Conservation (phyloP, 92 coral and sea anemone species). For the Phenganax subtilis region DNA sequence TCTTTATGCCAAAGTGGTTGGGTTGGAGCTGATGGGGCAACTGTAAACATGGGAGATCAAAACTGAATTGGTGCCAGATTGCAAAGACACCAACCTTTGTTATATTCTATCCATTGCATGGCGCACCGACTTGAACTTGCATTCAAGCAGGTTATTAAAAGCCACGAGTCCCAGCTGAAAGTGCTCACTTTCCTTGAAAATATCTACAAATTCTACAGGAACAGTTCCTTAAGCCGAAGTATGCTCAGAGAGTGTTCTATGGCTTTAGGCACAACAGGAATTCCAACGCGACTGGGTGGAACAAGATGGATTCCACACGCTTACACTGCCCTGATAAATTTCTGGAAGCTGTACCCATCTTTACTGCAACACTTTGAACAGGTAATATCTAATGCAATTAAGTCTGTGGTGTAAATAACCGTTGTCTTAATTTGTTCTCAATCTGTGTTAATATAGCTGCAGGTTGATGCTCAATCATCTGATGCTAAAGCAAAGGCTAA, state of each 20-base stretch:
- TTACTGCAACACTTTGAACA: slow-evolving; percentile 39
- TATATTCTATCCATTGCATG: slow-evolving; percentile 31
- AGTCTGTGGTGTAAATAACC: too few species aligned
- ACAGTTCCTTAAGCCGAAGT: slow-evolving; percentile 50
- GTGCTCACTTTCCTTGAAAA: slow-evolving; percentile 43
- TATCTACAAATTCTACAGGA: slow-evolving; percentile 43
- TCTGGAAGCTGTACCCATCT: slow-evolving; percentile 45
- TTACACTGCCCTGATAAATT: slow-evolving; percentile 44
- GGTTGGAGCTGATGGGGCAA: slow-evolving; percentile 26
- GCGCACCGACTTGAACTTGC: slow-evolving; percentile 54
- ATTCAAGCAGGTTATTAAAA: slow-evolving; percentile 49
- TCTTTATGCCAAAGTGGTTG: background rate
- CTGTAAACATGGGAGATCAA: slow-evolving; percentile 29
- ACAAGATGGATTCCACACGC: slow-evolving; percentile 46
- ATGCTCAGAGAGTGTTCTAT: slow-evolving; percentile 44
- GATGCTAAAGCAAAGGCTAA: background rate
- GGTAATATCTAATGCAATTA: background rate
- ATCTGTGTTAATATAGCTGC: slow-evolving; percentile 10
- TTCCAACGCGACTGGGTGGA: slow-evolving; percentile 45
- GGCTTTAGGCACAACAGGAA: slow-evolving; percentile 31
- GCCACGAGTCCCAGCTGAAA: slow-evolving; percentile 37
- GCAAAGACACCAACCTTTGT: slow-evolving; percentile 22
- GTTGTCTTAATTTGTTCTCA: too few species aligned
- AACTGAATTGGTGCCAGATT: slow-evolving; percentile 36
- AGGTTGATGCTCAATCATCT: slow-evolving; percentile 8